Evolutionary conservation across 2,797 vertebrate species (phyloP), one percentile per base, ranked within the genome.

Genomic region (Hippocampus kuda): DNA sequence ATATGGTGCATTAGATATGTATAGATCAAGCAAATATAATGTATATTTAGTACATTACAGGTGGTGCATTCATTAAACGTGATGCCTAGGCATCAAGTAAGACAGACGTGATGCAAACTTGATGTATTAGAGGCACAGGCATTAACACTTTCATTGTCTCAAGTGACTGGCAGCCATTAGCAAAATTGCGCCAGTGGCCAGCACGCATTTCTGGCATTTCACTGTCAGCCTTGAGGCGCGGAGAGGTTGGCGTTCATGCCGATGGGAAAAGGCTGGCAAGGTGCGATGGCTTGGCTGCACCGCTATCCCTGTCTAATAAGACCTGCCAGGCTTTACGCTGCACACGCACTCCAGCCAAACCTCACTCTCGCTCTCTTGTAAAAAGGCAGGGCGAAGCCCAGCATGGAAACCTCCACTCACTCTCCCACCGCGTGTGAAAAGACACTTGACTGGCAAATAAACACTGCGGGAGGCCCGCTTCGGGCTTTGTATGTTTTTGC

Each of bases 191-290:
- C 79, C 72, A 67, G 69, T 70, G 75, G 71, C 72, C 68, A 75
- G 81, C 81, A 69, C 77, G 80, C 83, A 68, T 79, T 80, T 68
- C 70, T 54, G 42, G 69, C 70, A 34, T 38, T 34, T 38, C 30
- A 42, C 67, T 57, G 73, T 54, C 73, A 11, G 76, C 83, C 76
- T 30, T 53, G 72, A 72, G 71, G 77, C 77, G 63, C 66, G 67
- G 54, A 61, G n/a, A 78, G 83, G 78, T 82, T 81, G 75, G 81
- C 81, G 82, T 85, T 83, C 70, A 79, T 78, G 77, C 77, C 76
- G 80, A 88, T 81, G 75, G 79, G 75, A 84, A 83, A 78, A 75
- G 79, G 46, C 79, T 85, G 84, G 84, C 81, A 78, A 42, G 3
- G 66, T 46, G 64, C 72, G 16, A 79, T 69, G 65, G 68, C 65